These are phyloP conservation scores for Chaetophractus vellerosus DNA, from an alignment of 2,797 vertebrate genomes.

Conservation along the genomic window DNA sequence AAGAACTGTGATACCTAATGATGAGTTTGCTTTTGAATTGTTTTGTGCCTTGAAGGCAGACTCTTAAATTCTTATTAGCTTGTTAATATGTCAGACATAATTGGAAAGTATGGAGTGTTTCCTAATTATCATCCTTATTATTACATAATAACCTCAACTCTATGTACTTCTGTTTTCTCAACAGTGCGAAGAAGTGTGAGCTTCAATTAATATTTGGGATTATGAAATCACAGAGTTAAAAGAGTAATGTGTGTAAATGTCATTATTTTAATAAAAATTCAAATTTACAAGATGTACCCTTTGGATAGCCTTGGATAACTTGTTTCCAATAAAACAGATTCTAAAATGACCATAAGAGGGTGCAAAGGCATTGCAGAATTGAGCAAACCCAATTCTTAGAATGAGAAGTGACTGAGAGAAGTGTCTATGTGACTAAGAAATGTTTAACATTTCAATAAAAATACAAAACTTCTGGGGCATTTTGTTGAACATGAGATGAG, in stretches of 20 bases:
- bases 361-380: slow-evolving; percentile 75
- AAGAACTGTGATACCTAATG: slow-evolving; percentile 17
- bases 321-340: slow-evolving; percentile 62
- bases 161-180: slow-evolving; percentile 70
- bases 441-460: slow-evolving; percentile 81
- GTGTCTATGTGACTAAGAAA: slow-evolving; percentile 28
- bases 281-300: slow-evolving; percentile 62
- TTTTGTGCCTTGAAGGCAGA: slow-evolving; percentile 68
- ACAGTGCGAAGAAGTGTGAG: slow-evolving; percentile 62
- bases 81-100: slow-evolving; percentile 75
- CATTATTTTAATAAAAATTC: slow-evolving; percentile 79
- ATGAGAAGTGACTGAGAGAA: slow-evolving; percentile 44
- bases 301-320: slow-evolving; percentile 60
- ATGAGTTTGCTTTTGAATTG: slow-evolving; percentile 40
- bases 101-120: slow-evolving; percentile 74
- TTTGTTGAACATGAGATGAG: slow-evolving; percentile 71
- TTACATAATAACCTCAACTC: slow-evolving; percentile 23
- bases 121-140: slow-evolving; percentile 68
- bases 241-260: slow-evolving; percentile 72
- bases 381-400: neutral
- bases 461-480: slow-evolving; percentile 74
- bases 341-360: slow-evolving; percentile 84
- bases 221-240: slow-evolving; percentile 74
- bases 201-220: slow-evolving; percentile 78
- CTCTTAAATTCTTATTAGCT: slow-evolving; percentile 76